These are phyloP conservation scores for Tipula vernalis DNA, from an alignment of 2,888 invertebrate genomes.

Conservation along the genomic window DNA sequence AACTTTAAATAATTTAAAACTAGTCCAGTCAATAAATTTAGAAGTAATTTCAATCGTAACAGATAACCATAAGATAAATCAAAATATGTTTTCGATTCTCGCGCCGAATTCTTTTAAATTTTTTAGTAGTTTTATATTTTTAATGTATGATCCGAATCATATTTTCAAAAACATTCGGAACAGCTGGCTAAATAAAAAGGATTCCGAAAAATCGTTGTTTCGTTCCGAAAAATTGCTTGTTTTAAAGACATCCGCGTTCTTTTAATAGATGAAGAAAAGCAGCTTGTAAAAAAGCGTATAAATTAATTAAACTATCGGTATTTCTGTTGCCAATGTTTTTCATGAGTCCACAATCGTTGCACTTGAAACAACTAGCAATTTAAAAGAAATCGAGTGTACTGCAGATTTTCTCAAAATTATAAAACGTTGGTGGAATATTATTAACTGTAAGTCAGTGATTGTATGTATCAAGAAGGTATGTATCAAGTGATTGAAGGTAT, in stretches of 20 bases:
- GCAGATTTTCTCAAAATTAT: not conserved
- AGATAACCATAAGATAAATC: not conserved
- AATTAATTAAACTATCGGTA: not conserved
- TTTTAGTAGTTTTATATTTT: not conserved
- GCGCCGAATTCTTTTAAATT: not conserved
- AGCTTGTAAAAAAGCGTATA: not conserved
- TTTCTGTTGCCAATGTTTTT: slow-evolving; percentile 5
- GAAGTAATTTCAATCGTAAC: not conserved
- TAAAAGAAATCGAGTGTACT: not conserved
- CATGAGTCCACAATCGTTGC: not conserved
- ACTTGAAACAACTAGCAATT: not conserved
- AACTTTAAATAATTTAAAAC: not conserved
- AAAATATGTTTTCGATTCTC: not conserved
- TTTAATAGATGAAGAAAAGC: not conserved
- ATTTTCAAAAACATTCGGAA: slow-evolving; percentile 8
- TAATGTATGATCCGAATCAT: not conserved
- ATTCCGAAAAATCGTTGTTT: not conserved
- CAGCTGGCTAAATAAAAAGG: not conserved
- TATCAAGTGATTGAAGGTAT: not conserved
- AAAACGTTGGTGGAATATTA: too few species aligned
- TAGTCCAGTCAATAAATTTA: not conserved
- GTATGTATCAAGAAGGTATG: too few species aligned
- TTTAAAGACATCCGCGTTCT: too few species aligned
- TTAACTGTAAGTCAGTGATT: too few species aligned
- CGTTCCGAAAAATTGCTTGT: not conserved